Evolutionary conservation across 2,888 invertebrate species (phyloP), one percentile per base, ranked within the genome.

Genomic region (Ectemnius cavifrons): DNA sequence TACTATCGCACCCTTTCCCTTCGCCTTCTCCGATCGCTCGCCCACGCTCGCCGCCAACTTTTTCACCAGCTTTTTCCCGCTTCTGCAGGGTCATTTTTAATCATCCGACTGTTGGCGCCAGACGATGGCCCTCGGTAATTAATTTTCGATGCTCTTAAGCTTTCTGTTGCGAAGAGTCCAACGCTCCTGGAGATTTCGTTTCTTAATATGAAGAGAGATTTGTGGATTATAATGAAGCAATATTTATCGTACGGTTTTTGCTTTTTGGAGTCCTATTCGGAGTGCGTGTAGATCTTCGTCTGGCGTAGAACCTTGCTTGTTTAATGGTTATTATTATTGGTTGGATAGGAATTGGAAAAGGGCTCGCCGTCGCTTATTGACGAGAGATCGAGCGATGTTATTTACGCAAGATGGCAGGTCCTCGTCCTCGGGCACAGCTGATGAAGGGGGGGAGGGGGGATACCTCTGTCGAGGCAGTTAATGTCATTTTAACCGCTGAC

Each of bases 401-500:
- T 49, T 63, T 63, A 63, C 47, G 16, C 52, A 52, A 52, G 52
- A 52, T 52, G 52, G 52, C 52, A 52, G 52, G 52, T 52, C 52
- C 52, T 52, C 52, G 52, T 52, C 14, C 52, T 52, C 16, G 52
- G 52, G 16, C 14, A 4, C 47, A 61, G 56, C 56, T 37, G 69
- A 59, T 28, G 72, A 71, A 68, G 73, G 65, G 52, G 23, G 23
- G 23, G 23, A 2, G 27, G 72, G 72, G 70, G 73, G 62, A 80
- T 81, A 82, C 75, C 74, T 83, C 84, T 86, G 85, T 87, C 86
- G 79, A 79, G 77, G 76, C 83, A 74, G 84, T 84, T 87, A 85
- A 86, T 86, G 82, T 88, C 87, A 87, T 81, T 86, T 84, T 86
- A 84, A 85, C 84, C 85, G 85, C 78, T 74, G 79, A 81, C 79